Evolutionary conservation across 2,113 vertebrate genomes (phyloP), one percentile per base, ranked within the genome.

Genomic region (Hoplias malabaricus): DNA sequence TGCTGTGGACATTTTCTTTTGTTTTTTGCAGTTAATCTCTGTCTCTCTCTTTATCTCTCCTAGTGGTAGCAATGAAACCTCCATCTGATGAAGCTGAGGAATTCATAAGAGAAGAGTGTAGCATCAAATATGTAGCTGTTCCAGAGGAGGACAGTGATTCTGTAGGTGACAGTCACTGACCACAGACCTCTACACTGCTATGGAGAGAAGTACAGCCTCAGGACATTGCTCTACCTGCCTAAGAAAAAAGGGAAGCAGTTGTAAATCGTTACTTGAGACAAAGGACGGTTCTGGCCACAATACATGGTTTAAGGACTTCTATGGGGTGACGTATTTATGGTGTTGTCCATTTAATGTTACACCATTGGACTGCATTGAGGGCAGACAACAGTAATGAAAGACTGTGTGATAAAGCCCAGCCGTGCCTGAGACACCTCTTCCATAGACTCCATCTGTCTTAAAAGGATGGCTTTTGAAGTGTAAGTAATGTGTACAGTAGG

Each of bases 61-160:
- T 93, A 96, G 95, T 88, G 94, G 93, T 91, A 96, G 95, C 93
- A 95, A 96, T 2, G 95, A 96, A 90, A 96, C 95, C 79, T 96
- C 95, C 84, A 94, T 96, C 88, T 96, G 94, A 96, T 63, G 29
- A 12, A 43, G 31, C 72, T 63, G 62, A 69, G 66, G 48, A 0
- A 12, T 77, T 69, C 31, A 54, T 11, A 57, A 66, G 29, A 25
- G 13, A 57, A 54, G 25, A 27, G 14, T 5, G 34, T 23, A 13
- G 11, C 5, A 6, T 31, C 14, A 42, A 13, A 21, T 29, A 53
- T 67, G 4, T 40, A 78, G 61, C 36, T 59, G 61, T 57, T 68
- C n/a, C n/a, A n/a, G n/a, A n/a, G n/a, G 34, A 34, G 2, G 54
- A 53, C 5, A 27, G 65, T 40, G 69, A 14, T 27, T 66, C 27